Conservation (phyloP, 2,888 invertebrate species). For the Sthenelais limicola region DNA sequence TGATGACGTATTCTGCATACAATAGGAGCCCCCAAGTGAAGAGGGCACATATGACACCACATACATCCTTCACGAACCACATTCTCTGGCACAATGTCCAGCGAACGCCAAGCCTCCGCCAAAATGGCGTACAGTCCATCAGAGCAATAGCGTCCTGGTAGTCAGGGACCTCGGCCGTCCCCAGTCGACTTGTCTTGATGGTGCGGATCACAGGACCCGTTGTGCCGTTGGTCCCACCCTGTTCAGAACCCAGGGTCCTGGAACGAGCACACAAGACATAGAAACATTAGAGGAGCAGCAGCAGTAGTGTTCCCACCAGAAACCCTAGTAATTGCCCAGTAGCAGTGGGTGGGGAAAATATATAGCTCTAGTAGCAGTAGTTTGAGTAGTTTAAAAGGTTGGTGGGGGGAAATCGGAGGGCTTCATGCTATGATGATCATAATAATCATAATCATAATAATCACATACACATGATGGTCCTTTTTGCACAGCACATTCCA, state of each 20-base stretch:
- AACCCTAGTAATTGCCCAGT: too few relatives aligned
- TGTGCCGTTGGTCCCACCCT: constrained; percentile 35
- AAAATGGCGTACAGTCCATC: constrained; percentile 64
- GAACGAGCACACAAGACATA: constrained; percentile 36
- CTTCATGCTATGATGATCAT: too few relatives aligned
- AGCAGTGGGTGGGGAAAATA: too few relatives aligned
- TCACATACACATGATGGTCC: too few relatives aligned
- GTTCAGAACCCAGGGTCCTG: constrained; percentile 36
- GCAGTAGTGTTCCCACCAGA: too few relatives aligned
- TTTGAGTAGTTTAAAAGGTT: too few relatives aligned
- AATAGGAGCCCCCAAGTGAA: constrained; percentile 86
- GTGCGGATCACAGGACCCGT: constrained; percentile 30
- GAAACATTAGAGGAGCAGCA: constrained; percentile 16
- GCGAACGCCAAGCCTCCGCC: constrained; percentile 58
- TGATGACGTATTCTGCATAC: constrained; percentile 90
- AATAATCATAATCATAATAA: too few relatives aligned
- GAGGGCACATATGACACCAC: constrained; percentile 86
- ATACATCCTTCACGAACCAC: constrained; percentile 87
- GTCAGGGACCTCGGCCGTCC: constrained; percentile 20
- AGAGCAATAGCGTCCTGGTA: constrained; percentile 61
- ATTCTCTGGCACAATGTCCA: constrained; percentile 53
- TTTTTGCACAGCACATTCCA: too few relatives aligned
- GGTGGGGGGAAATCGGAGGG: too few relatives aligned
- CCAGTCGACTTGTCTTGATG: constrained; percentile 18
- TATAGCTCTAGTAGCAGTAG: too few relatives aligned